Percentiles rank a stretch among this genome's conserved stretches.
These are phyloP conservation scores for Camponotus vicinus DNA, from an alignment of 1,140 invertebrate species.

Conservation along the genomic window DNA sequence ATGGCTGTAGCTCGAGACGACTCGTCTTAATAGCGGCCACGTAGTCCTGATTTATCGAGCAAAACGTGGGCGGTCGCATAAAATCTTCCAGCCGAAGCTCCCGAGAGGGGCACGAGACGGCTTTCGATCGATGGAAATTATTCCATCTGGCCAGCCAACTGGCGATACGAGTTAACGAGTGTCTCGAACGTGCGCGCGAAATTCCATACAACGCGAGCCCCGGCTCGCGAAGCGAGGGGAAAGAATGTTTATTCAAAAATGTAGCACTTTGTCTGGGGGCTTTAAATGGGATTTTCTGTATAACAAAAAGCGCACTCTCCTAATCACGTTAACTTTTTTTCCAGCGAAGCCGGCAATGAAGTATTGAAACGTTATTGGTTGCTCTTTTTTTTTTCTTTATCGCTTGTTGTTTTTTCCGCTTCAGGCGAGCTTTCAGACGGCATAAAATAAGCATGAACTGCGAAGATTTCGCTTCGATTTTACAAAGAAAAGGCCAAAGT, in stretches of 20 bases:
- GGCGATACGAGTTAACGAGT: conserved; percentile 36
- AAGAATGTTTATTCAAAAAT: conserved; percentile 26
- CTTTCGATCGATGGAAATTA: conserved; percentile 56
- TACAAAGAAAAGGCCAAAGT: not conserved
- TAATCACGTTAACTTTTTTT: conserved; percentile 36
- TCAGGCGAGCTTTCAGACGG: conserved; percentile 4
- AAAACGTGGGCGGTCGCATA: conserved; percentile 16
- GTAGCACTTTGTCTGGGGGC: not conserved
- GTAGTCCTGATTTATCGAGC: conserved; percentile 43
- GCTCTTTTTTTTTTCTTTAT: not conserved
- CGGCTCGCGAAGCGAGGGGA: not conserved
- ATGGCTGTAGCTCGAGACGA: conserved; percentile 1
- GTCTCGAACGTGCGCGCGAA: not conserved
- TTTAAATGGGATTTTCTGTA: conserved; percentile 1
- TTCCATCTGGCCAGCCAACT: conserved; percentile 8
- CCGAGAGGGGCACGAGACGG: conserved; percentile 14
- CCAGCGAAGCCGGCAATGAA: not conserved
- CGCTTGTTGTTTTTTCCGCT: not conserved
- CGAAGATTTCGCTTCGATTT: conserved; percentile 4
- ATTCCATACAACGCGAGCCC: not conserved
- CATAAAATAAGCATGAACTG: conserved; percentile 19
- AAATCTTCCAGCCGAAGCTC: conserved; percentile 23
- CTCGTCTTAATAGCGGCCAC: not conserved
- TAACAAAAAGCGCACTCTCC: conserved; percentile 25
- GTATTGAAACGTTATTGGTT: not conserved